Conservation (phyloP, 2,113 vertebrate species). For the Notarius quadriscutis region DNA sequence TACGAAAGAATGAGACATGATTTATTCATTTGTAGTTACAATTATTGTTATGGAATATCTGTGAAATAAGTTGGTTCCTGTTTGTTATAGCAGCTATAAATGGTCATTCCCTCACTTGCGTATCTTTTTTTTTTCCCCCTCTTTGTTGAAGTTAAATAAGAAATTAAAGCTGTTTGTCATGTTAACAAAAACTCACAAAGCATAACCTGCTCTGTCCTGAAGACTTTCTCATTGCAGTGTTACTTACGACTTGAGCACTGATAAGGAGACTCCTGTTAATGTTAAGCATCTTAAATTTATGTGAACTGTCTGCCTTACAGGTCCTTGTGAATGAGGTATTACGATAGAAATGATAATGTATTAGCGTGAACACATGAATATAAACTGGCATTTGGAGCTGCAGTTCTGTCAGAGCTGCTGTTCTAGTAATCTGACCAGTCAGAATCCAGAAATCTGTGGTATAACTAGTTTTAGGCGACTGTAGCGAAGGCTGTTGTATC, state of each 20-base stretch:
- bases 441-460: neutral
- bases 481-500: slow-evolving; percentile 17
- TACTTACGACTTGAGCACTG: neutral
- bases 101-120: neutral
- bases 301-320: neutral
- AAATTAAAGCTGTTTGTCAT: neutral
- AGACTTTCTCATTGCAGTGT: neutral
- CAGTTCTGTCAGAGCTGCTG: neutral
- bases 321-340: neutral
- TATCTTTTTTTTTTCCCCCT: neutral
- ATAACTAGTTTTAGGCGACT: slow-evolving; percentile 5
- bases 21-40: neutral
- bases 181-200: neutral
- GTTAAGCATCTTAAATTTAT: neutral
- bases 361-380: neutral
- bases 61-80: neutral
- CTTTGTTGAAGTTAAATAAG: neutral
- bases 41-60: neutral
- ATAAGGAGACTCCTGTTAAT: neutral
- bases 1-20: neutral
- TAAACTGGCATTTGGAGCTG: neutral
- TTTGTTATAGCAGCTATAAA: neutral
- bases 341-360: no score
- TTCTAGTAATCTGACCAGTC: neutral
- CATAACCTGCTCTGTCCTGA: neutral